Evolutionary conservation across 1,140 invertebrate species (phyloP).

Genomic region (Globodera rostochiensis): DNA sequence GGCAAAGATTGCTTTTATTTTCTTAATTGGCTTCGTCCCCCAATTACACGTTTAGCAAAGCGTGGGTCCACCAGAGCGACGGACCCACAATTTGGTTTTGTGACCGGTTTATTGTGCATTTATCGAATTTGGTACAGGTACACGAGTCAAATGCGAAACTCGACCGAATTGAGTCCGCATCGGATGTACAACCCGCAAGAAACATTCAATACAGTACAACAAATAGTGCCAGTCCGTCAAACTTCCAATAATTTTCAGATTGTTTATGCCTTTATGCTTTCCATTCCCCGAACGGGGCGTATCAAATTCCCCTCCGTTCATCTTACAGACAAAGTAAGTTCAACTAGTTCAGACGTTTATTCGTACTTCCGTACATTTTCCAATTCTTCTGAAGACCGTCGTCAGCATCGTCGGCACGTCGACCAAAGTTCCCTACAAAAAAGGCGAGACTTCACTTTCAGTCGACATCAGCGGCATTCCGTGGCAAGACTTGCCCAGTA

Average conservation of each 20-base stretch:
- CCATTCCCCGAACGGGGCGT: slow-evolving; percentile 26
- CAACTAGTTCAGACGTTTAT: neutral
- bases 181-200: slow-evolving; percentile 40
- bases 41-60: slow-evolving; percentile 67
- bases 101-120: neutral
- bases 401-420: slow-evolving; percentile 50
- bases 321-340: slow-evolving; percentile 39
- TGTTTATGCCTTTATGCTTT: slow-evolving; percentile 43
- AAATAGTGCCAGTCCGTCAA: neutral
- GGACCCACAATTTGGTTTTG: slow-evolving; percentile 50
- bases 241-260: slow-evolving; percentile 20
- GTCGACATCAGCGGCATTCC: slow-evolving; percentile 30
- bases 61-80: slow-evolving; percentile 67
- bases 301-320: slow-evolving; percentile 43
- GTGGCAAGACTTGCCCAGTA: slow-evolving; percentile 40
- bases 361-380: neutral
- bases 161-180: slow-evolving; percentile 5
- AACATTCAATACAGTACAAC: slow-evolving; percentile 31
- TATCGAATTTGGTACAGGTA: slow-evolving; percentile 32
- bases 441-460: slow-evolving; percentile 8
- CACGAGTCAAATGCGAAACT: slow-evolving; percentile 36
- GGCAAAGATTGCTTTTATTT: neutral
- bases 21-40: neutral
- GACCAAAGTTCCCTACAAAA: slow-evolving; percentile 21
- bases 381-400: slow-evolving; percentile 37